A percentile compares a stretch with the other conserved stretches of the same genome.
These are phyloP conservation scores for Stichodactyla helianthus DNA, from an alignment of 64 coral and sea anemone genomes.

Conservation along the genomic window DNA sequence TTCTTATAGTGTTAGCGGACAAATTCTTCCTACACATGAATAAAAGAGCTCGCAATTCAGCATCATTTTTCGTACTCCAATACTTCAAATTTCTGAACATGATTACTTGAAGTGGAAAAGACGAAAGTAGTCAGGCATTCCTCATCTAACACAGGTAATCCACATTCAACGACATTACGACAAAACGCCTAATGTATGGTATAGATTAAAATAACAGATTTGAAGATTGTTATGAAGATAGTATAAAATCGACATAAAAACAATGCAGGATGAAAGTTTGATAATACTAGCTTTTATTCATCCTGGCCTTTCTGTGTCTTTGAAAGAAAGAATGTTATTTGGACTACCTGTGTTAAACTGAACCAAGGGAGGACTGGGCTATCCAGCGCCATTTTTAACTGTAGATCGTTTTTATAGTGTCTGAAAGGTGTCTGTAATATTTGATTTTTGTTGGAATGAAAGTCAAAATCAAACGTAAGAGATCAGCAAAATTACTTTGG, in stretches of 20 bases:
- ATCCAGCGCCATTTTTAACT: slow-evolving; percentile 62
- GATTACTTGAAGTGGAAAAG: background rate
- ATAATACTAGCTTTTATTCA: background rate
- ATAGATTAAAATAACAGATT: background rate
- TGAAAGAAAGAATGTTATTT: too few relatives aligned
- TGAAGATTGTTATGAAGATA: background rate
- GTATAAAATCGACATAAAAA: too few relatives aligned
- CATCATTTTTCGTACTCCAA: background rate
- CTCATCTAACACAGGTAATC: background rate
- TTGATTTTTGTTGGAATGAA: slow-evolving; percentile 43
- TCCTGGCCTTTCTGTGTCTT: background rate
- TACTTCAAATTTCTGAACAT: background rate
- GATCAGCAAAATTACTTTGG: background rate
- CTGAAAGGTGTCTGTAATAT: background rate
- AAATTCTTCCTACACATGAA: background rate
- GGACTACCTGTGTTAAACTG: too few relatives aligned
- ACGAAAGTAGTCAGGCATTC: slow-evolving; percentile 9
- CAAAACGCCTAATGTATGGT: background rate
- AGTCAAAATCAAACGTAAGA: slow-evolving; percentile 83
- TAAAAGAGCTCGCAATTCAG: background rate
- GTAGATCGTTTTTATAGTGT: background rate
- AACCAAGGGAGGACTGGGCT: slow-evolving; percentile 6
- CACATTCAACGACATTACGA: background rate
- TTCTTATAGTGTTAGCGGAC: background rate
- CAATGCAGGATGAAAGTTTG: too few relatives aligned